These are phyloP conservation scores for Montifringilla adamsi DNA, from an alignment of 2,113 vertebrate genomes.

Conservation along the genomic window DNA sequence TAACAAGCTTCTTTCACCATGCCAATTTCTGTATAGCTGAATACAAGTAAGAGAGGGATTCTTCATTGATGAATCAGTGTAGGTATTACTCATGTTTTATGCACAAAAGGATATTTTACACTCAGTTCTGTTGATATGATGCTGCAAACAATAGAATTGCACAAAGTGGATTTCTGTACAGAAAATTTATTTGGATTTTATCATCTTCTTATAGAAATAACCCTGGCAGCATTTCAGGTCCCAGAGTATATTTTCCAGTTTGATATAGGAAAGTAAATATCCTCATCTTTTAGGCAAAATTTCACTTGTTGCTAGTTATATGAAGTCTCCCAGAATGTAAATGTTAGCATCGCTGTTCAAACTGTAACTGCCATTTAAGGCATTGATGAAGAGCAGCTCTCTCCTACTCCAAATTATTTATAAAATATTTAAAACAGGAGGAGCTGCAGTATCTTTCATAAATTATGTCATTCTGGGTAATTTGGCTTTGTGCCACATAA, in stretches of 20 bases:
- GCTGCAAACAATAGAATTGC: neutral
- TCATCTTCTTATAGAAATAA: neutral
- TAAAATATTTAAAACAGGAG: neutral
- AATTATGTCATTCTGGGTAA: neutral
- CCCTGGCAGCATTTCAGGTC: neutral
- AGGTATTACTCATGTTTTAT: neutral
- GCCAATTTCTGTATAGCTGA: neutral
- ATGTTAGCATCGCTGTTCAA: neutral
- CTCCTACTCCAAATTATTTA: neutral
- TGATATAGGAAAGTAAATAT: neutral
- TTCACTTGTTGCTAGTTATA: neutral
- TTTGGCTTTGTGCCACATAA: neutral
- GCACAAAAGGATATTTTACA: neutral
- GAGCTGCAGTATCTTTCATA: neutral
- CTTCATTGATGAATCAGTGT: neutral
- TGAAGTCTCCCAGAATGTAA: neutral
- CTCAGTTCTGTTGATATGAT: neutral
- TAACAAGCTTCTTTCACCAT: neutral
- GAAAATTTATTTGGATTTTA: neutral
- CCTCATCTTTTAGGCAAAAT: neutral
- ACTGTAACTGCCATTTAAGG: neutral
- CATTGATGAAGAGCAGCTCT: neutral
- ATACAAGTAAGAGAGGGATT: neutral
- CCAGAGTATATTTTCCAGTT: neutral
- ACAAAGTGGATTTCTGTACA: neutral